Evolutionary conservation across 64 coral and sea anemone genomes (phyloP).

Genomic region (Porites lutea): DNA sequence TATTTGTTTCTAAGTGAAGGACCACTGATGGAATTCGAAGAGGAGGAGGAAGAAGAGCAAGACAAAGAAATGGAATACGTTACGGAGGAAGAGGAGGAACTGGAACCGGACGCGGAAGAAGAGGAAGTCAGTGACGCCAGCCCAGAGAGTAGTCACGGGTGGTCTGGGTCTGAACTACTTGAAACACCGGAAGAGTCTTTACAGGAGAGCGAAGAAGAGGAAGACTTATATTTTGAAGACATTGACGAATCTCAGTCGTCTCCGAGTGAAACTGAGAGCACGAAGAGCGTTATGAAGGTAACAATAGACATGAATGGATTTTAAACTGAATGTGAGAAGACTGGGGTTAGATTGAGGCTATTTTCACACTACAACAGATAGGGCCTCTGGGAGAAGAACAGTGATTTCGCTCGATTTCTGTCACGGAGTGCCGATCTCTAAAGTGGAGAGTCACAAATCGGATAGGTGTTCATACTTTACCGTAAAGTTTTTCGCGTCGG

Average conservation of each 20-base stretch:
- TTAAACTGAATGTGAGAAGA: too few relatives aligned
- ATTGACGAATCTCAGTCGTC: slow-evolving; percentile 4
- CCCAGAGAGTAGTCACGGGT: background rate
- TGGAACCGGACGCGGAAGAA: background rate
- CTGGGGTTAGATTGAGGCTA: too few relatives aligned
- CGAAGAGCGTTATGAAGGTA: slow-evolving; percentile 9
- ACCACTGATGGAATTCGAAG: slow-evolving; percentile 17
- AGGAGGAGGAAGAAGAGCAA: slow-evolving; percentile 24
- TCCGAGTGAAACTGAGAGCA: background rate
- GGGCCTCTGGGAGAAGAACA: too few relatives aligned
- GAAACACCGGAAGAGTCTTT: background rate
- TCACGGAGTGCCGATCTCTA: too few relatives aligned
- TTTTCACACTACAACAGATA: too few relatives aligned
- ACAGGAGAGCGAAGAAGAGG: slow-evolving; percentile 42
- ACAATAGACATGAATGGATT: background rate
- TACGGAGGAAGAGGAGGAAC: slow-evolving; percentile 9
- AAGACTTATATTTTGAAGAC: slow-evolving; percentile 10
- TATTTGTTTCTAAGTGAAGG: background rate
- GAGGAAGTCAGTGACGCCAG: background rate
- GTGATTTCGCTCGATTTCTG: too few relatives aligned
- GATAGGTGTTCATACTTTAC: too few relatives aligned
- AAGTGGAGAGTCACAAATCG: too few relatives aligned
- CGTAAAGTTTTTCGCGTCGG: too few relatives aligned
- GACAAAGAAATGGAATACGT: slow-evolving; percentile 18
- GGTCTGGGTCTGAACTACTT: background rate